Percentiles rank a stretch among this genome's conserved stretches.
These are phyloP conservation scores for Diuraphis noxia DNA, from an alignment of 1,140 invertebrate genomes.

Conservation along the genomic window DNA sequence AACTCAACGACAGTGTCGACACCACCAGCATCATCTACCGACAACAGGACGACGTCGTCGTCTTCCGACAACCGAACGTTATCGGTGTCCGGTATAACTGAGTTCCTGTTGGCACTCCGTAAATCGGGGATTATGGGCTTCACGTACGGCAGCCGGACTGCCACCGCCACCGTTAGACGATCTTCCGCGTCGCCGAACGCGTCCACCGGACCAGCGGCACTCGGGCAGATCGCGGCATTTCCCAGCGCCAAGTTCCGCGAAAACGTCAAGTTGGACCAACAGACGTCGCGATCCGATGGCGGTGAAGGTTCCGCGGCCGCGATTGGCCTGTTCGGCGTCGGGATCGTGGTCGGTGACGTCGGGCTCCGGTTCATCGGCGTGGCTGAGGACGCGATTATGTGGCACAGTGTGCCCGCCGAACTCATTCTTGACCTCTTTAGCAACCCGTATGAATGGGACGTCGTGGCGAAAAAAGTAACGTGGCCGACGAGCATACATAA, in stretches of 20 bases:
- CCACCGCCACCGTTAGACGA: neutral
- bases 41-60: neutral
- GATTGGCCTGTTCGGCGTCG: neutral
- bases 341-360: neutral
- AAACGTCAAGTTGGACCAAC: constrained; percentile 39
- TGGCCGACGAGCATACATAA: neutral
- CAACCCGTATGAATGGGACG: constrained; percentile 31
- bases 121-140: neutral
- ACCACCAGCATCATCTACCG: neutral
- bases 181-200: neutral
- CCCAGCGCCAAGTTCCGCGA: constrained; percentile 26
- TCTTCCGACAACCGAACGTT: neutral
- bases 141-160: neutral
- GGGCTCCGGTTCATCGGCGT: constrained; percentile 11
- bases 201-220: neutral
- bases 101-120: neutral
- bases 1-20: too few relatives aligned
- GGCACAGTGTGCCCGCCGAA: constrained; percentile 9
- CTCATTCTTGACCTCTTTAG: constrained; percentile 6
- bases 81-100: neutral
- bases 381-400: constrained; percentile 14
- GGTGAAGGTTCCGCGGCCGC: neutral
- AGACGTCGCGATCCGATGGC: neutral
- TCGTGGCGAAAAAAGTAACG: constrained; percentile 24
- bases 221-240: neutral